These are phyloP conservation scores for Drosophila prostipennis DNA, from an alignment of 2,888 invertebrate species.

Conservation along the genomic window DNA sequence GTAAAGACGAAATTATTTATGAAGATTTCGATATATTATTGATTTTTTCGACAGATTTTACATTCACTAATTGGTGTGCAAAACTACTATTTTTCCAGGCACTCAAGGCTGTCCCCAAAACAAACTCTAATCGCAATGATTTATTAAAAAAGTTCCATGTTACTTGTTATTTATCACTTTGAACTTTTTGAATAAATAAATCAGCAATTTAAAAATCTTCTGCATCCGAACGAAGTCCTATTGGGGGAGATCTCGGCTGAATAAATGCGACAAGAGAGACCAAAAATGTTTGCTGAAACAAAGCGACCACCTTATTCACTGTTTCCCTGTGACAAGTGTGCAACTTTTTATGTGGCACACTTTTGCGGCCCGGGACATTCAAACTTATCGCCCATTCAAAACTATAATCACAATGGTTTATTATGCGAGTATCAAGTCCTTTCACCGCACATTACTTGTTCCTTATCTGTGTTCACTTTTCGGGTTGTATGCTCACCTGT, in stretches of 20 bases:
- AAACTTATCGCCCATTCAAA: constrained; percentile 19
- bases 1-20: too few species aligned
- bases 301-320: neutral
- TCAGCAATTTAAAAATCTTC: neutral
- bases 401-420: constrained; percentile 25
- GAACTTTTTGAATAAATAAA: too few species aligned
- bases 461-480: constrained; percentile 39
- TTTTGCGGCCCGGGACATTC: constrained; percentile 4
- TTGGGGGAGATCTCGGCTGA: too few species aligned
- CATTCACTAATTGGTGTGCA: too few species aligned
- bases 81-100: too few species aligned
- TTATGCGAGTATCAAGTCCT: constrained; percentile 28
- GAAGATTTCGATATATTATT: too few species aligned
- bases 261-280: neutral
- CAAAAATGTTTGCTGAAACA: neutral
- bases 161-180: too few species aligned
- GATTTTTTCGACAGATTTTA: too few species aligned
- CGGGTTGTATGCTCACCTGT: constrained; percentile 67
- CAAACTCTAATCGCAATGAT: too few species aligned
- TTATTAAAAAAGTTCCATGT: too few species aligned
- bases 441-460: constrained; percentile 16
- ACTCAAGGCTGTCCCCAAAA: too few species aligned
- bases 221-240: neutral
- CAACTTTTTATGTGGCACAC: constrained; percentile 19
- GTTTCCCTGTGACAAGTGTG: constrained; percentile 9